Evolutionary conservation across 2,113 vertebrate species (phyloP).

Genomic region (Passer montanus): DNA sequence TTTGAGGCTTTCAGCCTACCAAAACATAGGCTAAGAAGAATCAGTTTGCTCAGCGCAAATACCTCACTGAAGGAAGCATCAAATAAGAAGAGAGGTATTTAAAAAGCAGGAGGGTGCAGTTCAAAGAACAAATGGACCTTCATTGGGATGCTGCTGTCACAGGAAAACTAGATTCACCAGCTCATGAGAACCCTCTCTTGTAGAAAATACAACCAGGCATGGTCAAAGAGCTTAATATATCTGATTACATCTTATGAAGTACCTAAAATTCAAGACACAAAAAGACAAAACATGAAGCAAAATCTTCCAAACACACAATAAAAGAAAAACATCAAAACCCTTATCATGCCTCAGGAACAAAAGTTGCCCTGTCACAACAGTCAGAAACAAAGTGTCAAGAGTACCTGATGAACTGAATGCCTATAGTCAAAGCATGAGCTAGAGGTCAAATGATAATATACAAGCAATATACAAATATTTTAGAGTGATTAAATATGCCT

Average conservation of each 20-base stretch:
- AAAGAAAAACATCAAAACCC: neutral
- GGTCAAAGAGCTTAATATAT: neutral
- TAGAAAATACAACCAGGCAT: neutral
- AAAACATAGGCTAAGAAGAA: neutral
- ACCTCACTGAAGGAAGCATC: neutral
- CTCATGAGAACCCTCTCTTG: neutral
- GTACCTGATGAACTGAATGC: neutral
- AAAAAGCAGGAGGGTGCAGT: neutral
- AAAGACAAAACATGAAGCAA: neutral
- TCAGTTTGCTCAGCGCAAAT: neutral
- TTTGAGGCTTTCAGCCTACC: neutral
- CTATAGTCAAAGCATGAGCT: neutral
- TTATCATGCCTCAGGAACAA: neutral
- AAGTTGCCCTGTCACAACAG: neutral
- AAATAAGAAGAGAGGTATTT: neutral
- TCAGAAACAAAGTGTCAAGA: neutral
- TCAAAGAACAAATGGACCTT: neutral
- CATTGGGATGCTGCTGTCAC: neutral
- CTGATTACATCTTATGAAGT: neutral
- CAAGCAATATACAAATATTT: slow-evolving; percentile 1
- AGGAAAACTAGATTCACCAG: neutral
- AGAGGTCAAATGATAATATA: neutral
- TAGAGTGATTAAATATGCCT: neutral
- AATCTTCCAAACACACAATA: neutral
- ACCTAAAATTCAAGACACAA: neutral